Evolutionary conservation across 1,140 invertebrate species (phyloP), one percentile per base, ranked within the genome.

Genomic region (Penaeus indicus): DNA sequence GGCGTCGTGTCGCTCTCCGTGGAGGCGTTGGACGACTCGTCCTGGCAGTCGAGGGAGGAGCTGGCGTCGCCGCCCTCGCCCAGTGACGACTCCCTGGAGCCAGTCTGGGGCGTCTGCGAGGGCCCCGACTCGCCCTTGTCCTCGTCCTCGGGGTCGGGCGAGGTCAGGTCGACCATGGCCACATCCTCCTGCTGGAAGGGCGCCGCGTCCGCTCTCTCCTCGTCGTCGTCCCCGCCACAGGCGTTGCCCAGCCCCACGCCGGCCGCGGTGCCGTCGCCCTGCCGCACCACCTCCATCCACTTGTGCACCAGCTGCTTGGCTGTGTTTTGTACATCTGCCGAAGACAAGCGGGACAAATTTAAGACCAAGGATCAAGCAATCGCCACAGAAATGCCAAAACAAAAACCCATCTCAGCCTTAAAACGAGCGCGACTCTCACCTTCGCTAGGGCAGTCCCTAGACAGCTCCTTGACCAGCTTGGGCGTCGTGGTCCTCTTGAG

Each of bases 391-490:
- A 47, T 16, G 60, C 25, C 38, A 42, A 61, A 42, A 64, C 25
- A 10, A 38, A 22, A 80, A 3, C 16, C 38, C 38, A 42, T 1
- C 38, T 42, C 38, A 42, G 27, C 60, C 42, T 16, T 19, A 19
- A 22, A 54, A 47, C 47, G 62, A 42, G 10, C 62, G 38, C 64
- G 19, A 19, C 54, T 91, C 92, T 92, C 94, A 97, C 96, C 95
- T 93, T 95, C 95, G 92, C 96, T 94, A 91, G 95, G 95, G 79
- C 95, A 95, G 91, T 96, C 95, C 91, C 97, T 97, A 21, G 97
- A 96, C 8, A 98, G 93, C 38, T 95, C 95, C 93, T 98, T 98
- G 32, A 99, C 96, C 63, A 98, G 93, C 93, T 98, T 98, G 3
- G 97, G 97, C 91, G 97, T 90, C 61, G 86, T 69, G 96, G 98